Evolutionary conservation across 2,113 vertebrate genomes (phyloP), one percentile per base, ranked within the genome.

Genomic region (Pungitius pungitius): DNA sequence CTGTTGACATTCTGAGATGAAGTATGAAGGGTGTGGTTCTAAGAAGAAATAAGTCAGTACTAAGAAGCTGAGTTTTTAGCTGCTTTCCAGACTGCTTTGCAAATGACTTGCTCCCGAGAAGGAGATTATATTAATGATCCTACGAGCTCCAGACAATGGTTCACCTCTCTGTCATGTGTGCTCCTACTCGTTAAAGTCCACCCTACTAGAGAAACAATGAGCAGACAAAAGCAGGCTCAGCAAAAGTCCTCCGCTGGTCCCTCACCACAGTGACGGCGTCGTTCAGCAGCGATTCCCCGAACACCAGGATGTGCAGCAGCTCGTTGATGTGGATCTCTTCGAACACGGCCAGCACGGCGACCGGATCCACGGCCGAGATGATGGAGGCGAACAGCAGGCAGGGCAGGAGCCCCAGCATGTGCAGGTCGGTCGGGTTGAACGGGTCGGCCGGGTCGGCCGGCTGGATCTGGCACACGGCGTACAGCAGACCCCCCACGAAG

Each of bases 281-380:
- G 0, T 99, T 99, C 57, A 99, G 96, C 88, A 99, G 91, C 0
- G 98, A 99, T 80, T 99, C 98, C 0, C 98, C 98, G 0, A 99
- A 99, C 72, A 99, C 98, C 27, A 99, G 91, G 87, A 99, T 99
- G 87, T 99, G 97, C 61, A 99, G 90, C 73, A 99, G 94, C 74
- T 99, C 98, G 0, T 99, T 99, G 92, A 99, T 98, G 88, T 99
- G 98, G 88, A 99, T 99, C 92, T 99, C 98, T 89, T 99, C 98
- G 8, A 99, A 99, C 15, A 99, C 98, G 0, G 98, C 98, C 49
- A 99, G 93, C 80, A 99, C 98, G 0, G 98, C 98, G 40, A 99
- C 97, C 0, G 98, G 98, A 85, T 99, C 98, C 85, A 99, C 98
- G 0, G 98, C 98, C 0, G 98, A 99, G 92, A 99, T 94, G 86